Conservation (phyloP, 2,797 vertebrate species). For the Manis crassicaudata region DNA sequence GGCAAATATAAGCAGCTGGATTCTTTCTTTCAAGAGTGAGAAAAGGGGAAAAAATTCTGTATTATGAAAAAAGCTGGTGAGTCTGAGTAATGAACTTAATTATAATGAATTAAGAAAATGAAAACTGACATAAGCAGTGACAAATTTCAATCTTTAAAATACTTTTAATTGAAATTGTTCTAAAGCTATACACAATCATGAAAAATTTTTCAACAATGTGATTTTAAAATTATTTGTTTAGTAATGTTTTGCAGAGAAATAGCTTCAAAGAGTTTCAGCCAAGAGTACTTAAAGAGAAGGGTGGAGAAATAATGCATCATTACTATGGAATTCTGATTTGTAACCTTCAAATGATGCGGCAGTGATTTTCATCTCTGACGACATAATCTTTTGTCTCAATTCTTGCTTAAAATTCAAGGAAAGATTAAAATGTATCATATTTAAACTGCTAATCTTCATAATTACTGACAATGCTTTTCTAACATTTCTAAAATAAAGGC, state of each 20-base stretch:
- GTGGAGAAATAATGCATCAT: slow-evolving; percentile 27
- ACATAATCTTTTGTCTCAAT: slow-evolving; percentile 8
- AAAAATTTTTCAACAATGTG: not conserved
- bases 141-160: slow-evolving; percentile 31
- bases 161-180: not conserved
- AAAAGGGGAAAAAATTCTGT: not conserved
- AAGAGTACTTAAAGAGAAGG: not conserved
- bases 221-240: slow-evolving; percentile 54
- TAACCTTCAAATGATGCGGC: not conserved
- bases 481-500: slow-evolving; percentile 9
- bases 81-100: not conserved
- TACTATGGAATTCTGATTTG: slow-evolving; percentile 14
- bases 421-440: slow-evolving; percentile 5
- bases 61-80: not conserved
- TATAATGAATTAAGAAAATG: slow-evolving; percentile 10
- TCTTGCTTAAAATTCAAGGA: slow-evolving; percentile 39
- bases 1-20: not conserved
- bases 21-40: slow-evolving; percentile 4
- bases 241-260: slow-evolving; percentile 35
- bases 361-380: slow-evolving; percentile 53
- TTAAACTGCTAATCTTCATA: slow-evolving; percentile 21
- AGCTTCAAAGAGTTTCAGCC: slow-evolving; percentile 38
- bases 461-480: not conserved
- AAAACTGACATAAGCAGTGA: slow-evolving; percentile 3
- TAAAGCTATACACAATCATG: not conserved